These are phyloP conservation scores for Catharus bicknelli DNA, from an alignment of 2,113 vertebrate species.

Conservation along the genomic window DNA sequence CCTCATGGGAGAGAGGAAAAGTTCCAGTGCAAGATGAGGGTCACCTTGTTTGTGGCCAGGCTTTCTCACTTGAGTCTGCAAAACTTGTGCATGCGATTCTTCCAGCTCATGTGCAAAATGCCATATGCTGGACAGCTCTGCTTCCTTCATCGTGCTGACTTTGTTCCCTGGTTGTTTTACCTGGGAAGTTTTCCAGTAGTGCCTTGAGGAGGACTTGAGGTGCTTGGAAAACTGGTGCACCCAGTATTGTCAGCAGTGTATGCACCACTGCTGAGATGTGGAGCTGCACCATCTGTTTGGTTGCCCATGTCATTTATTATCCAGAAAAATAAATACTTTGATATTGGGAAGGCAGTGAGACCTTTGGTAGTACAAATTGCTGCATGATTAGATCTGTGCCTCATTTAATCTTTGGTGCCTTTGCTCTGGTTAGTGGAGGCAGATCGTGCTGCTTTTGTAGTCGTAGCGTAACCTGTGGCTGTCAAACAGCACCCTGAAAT, in stretches of 20 bases:
- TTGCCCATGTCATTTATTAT: neutral
- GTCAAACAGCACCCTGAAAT: neutral
- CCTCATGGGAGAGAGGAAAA: neutral
- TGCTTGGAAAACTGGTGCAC: neutral
- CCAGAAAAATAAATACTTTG: neutral
- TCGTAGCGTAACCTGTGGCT: neutral
- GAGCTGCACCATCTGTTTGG: neutral
- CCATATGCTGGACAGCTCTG: neutral
- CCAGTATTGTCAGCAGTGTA: neutral
- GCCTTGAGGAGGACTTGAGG: neutral
- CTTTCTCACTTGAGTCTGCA: neutral
- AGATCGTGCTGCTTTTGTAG: neutral
- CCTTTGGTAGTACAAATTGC: neutral
- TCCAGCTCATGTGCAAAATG: neutral
- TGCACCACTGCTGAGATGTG: neutral
- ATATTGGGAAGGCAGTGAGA: neutral
- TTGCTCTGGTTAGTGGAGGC: neutral
- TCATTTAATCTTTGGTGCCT: neutral
- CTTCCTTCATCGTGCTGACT: neutral
- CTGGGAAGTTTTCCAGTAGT: neutral
- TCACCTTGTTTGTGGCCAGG: neutral
- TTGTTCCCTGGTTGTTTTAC: neutral
- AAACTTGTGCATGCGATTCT: accelerated
- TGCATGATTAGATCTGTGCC: neutral
- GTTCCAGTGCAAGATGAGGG: neutral